A percentile compares a stretch with the other conserved stretches of the same genome.
These are phyloP conservation scores for Ochlodes sylvanus DNA, from an alignment of 2,888 invertebrate genomes.

Conservation along the genomic window DNA sequence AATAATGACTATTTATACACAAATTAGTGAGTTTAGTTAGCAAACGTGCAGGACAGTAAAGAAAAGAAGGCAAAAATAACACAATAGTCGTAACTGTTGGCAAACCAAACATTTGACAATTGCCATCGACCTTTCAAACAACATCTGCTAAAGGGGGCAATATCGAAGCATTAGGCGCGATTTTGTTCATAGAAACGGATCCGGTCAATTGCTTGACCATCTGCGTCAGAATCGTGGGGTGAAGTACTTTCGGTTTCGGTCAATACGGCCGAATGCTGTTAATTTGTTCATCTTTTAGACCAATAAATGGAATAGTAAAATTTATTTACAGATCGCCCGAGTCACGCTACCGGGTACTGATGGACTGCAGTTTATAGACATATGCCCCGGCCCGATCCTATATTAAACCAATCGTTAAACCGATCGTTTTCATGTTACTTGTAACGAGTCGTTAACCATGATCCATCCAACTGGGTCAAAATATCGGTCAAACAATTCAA, in stretches of 20 bases:
- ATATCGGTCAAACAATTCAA: no score
- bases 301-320: no score
- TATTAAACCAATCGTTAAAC: no score
- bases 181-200: constrained; percentile 64
- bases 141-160: constrained; percentile 63
- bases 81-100: constrained; percentile 28
- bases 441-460: no score
- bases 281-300: not conserved
- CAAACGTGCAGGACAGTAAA: constrained; percentile 8
- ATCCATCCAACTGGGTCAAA: no score
- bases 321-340: no score
- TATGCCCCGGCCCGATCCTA: no score
- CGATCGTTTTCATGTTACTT: no score
- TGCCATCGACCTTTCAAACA: constrained; percentile 46
- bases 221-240: constrained; percentile 56
- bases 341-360: no score
- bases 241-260: not conserved
- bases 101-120: constrained; percentile 40
- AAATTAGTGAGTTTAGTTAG: not conserved
- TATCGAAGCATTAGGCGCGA: constrained; percentile 69
- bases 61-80: constrained; percentile 19
- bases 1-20: no score
- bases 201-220: constrained; percentile 79
- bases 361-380: no score
- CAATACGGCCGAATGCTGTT: not conserved